phyloP scores from a whole-genome alignment of 2,113 vertebrate species.

The Stictonetta naevosa region DNA sequence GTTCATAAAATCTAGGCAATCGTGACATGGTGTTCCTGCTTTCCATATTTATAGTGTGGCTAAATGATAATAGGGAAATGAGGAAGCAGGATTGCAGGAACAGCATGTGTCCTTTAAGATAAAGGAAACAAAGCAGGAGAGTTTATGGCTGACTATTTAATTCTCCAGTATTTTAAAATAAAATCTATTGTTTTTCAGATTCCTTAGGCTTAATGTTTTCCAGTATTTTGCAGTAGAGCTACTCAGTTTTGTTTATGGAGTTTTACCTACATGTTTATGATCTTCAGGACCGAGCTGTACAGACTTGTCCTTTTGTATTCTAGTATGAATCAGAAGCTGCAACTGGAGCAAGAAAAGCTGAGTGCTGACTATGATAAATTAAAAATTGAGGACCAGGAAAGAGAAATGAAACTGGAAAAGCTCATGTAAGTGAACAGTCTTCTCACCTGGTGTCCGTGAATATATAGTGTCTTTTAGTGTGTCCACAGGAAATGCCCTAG shows the following conservation, averaged over 20 bases:
- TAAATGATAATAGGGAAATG: not conserved
- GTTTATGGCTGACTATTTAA: not conserved
- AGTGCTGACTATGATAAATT: slow-evolving; percentile 90
- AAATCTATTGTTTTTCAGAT: not conserved
- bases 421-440: slow-evolving; percentile 78
- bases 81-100: not conserved
- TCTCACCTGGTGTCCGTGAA: not conserved
- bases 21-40: not conserved
- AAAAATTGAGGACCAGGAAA: slow-evolving; percentile 88
- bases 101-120: not conserved
- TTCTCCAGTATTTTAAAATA: not conserved
- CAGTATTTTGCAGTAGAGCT: not conserved
- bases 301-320: slow-evolving; percentile 2
- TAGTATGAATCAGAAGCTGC: slow-evolving; percentile 90
- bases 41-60: not conserved
- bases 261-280: not conserved
- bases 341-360: slow-evolving; percentile 91
- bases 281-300: not conserved
- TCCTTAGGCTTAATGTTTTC: not conserved
- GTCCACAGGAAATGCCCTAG: not conserved
- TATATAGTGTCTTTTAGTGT: not conserved
- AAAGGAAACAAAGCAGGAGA: not conserved
- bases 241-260: not conserved
- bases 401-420: slow-evolving; percentile 88
- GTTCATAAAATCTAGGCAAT: not conserved